Conservation (phyloP, 2,797 vertebrate genomes). For the Lepidocolaptes lacrymiger region DNA sequence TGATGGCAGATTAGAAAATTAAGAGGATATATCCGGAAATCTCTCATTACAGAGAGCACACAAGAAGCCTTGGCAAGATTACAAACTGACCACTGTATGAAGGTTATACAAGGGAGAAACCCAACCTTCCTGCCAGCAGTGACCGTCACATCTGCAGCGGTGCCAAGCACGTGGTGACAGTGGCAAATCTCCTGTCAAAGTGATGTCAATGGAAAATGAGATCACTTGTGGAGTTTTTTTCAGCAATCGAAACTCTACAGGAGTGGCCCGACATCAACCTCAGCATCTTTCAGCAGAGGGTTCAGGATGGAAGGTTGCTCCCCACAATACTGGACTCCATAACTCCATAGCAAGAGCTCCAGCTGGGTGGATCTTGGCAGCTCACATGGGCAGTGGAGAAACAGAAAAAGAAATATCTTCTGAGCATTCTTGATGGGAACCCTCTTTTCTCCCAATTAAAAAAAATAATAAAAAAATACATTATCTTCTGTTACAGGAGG, state of each 20-base stretch:
- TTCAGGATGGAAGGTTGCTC: background rate
- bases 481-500: background rate
- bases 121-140: background rate
- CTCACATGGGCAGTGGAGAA: background rate
- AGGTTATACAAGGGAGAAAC: background rate
- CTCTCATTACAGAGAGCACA: background rate
- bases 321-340: accelerated
- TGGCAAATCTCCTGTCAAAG: accelerated
- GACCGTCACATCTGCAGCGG: accelerated
- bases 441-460: background rate
- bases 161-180: accelerated
- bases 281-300: background rate
- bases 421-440: background rate
- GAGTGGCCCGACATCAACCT: background rate
- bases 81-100: background rate
- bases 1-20: background rate
- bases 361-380: background rate
- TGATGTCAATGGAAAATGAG: background rate
- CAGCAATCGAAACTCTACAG: background rate
- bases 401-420: background rate
- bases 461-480: background rate
- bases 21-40: background rate
- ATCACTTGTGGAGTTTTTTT: background rate
- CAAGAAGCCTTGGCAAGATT: background rate
- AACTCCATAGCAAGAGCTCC: accelerated